A percentile compares a stretch with the other conserved stretches of the same genome.
phyloP scores from a whole-genome alignment of 2,888 invertebrate genomes.

The Pollenia griseotomentosa region DNA sequence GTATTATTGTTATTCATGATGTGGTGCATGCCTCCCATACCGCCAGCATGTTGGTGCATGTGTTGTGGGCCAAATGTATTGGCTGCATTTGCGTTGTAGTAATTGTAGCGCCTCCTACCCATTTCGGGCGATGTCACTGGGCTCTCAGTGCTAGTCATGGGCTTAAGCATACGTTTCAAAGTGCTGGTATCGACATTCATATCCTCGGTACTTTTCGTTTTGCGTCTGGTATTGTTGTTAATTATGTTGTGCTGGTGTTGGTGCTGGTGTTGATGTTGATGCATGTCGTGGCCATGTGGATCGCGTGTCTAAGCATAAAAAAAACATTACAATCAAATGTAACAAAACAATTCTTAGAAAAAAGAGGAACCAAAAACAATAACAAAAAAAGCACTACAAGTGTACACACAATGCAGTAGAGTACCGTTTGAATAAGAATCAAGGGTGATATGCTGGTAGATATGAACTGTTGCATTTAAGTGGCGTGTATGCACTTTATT shows the following conservation, averaged over 20 bases:
- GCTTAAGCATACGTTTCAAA: conserved; percentile 96
- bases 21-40: conserved; percentile 84
- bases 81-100: conserved; percentile 85
- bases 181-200: conserved; percentile 90
- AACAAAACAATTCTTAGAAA: conserved; percentile 78
- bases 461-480: conserved; percentile 55
- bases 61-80: conserved; percentile 86
- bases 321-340: conserved; percentile 77
- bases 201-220: conserved; percentile 96
- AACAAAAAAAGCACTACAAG: not conserved
- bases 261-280: conserved; percentile 86
- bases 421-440: not conserved
- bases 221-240: conserved; percentile 91
- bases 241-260: conserved; percentile 89
- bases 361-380: conserved; percentile 35
- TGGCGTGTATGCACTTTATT: conserved; percentile 59
- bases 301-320: conserved; percentile 85
- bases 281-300: conserved; percentile 87
- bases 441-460: conserved; percentile 35
- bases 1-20: conserved; percentile 86
- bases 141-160: conserved; percentile 95
- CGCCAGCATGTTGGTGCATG: conserved; percentile 84
- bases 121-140: conserved; percentile 96
- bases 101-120: conserved; percentile 91
- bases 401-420: conserved; percentile 1